Conservation (phyloP, 2,888 invertebrate genomes). For the Mythimna albipuncta region DNA sequence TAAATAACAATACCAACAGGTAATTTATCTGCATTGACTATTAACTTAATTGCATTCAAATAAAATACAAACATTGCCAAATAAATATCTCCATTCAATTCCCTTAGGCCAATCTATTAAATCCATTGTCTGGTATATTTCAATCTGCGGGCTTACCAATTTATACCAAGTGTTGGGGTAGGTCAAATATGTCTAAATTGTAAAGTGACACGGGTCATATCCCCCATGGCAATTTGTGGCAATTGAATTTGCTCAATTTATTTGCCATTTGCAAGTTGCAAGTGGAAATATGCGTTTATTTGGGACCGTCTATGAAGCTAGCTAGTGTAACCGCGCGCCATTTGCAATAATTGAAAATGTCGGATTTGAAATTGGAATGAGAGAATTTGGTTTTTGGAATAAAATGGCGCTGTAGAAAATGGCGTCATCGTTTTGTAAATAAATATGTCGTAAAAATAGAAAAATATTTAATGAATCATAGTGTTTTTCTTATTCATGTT, state of each 20-base stretch:
- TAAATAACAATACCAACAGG: not conserved
- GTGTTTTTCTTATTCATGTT: slow-evolving; percentile 9
- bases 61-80: slow-evolving; percentile 11
- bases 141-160: slow-evolving; percentile 58
- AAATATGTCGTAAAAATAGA: not conserved
- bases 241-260: slow-evolving; percentile 59
- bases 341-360: slow-evolving; percentile 21
- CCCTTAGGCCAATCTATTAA: slow-evolving; percentile 38
- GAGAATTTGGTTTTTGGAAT: not conserved
- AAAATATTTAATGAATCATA: not conserved
- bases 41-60: slow-evolving; percentile 28
- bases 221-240: slow-evolving; percentile 46
- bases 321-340: slow-evolving; percentile 5
- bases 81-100: slow-evolving; percentile 27
- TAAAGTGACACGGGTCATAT: slow-evolving; percentile 28
- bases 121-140: slow-evolving; percentile 30
- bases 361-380: slow-evolving; percentile 27
- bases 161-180: slow-evolving; percentile 44
- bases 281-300: slow-evolving; percentile 23
- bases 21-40: not conserved
- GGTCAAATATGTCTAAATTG: slow-evolving; percentile 46
- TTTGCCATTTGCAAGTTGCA: slow-evolving; percentile 40
- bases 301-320: not conserved
- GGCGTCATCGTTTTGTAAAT: not conserved
- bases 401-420: slow-evolving; percentile 1